Evolutionary conservation across 2,888 invertebrate species (phyloP).

Genomic region (Melieria picta): DNA sequence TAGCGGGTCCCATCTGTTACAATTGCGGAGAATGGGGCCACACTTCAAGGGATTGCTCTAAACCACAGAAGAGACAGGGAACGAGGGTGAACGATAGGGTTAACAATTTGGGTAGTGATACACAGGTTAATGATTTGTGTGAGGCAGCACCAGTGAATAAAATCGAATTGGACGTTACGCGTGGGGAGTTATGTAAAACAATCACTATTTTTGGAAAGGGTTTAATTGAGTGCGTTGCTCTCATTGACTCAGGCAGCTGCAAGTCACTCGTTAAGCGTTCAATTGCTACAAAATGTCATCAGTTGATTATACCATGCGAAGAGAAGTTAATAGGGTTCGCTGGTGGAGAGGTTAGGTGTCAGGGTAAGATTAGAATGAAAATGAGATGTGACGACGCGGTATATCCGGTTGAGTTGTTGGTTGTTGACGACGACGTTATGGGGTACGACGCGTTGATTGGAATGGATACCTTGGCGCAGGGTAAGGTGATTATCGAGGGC

Average conservation of each 20-base stretch:
- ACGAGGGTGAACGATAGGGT: no score
- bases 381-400: no score
- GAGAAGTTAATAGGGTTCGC: no score
- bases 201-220: neutral
- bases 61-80: slow-evolving; percentile 28
- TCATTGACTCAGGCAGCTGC: slow-evolving; percentile 4
- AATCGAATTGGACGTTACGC: no score
- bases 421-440: slow-evolving; percentile 3
- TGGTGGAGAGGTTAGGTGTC: no score
- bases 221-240: neutral
- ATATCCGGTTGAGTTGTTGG: neutral
- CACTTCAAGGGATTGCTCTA: slow-evolving; percentile 35
- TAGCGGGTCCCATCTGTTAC: slow-evolving; percentile 29
- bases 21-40: slow-evolving; percentile 37
- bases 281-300: neutral
- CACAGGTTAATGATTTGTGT: no score
- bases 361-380: no score
- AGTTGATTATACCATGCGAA: no score
- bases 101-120: no score
- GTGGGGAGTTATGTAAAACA: neutral
- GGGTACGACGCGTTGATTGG: slow-evolving; percentile 10
- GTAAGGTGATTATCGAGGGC: neutral
- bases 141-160: no score
- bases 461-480: slow-evolving; percentile 7
- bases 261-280: slow-evolving; percentile 8